Evolutionary conservation across 2,888 invertebrate species (phyloP).

Genomic region (Spisula solida): DNA sequence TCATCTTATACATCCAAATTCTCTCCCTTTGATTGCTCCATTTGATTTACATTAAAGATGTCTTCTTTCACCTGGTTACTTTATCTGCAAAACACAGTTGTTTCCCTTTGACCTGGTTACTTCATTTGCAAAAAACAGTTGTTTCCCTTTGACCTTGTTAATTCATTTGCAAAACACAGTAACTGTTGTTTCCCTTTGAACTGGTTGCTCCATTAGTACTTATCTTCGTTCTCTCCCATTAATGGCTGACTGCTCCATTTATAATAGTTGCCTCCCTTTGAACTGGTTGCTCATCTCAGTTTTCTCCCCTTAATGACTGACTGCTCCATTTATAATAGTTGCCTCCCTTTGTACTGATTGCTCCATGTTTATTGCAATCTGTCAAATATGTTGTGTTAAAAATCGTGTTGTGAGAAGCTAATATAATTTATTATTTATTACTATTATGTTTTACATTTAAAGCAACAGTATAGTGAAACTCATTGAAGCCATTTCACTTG

Average conservation of each 20-base stretch:
- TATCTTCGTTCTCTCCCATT: not conserved
- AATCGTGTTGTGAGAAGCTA: not conserved
- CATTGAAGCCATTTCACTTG: too few relatives aligned
- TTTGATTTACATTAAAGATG: not conserved
- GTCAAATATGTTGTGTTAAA: not conserved
- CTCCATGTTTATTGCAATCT: not conserved
- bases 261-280: not conserved
- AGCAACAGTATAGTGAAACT: not conserved
- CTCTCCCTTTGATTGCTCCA: not conserved
- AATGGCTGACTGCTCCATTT: not conserved
- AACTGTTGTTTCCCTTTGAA: not conserved
- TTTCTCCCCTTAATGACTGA: not conserved
- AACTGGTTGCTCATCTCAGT: not conserved
- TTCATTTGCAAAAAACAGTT: not conserved
- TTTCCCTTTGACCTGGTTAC: not conserved
- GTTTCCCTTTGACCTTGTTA: not conserved
- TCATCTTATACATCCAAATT: not conserved
- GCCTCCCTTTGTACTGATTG: not conserved
- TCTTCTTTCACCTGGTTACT: not conserved
- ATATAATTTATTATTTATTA: not conserved
- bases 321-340: not conserved
- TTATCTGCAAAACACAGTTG: not conserved
- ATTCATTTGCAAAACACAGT: not conserved
- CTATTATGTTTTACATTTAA: not conserved
- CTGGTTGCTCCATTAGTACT: too few relatives aligned